These are phyloP conservation scores for Drosophila histrio DNA, from an alignment of 2,888 invertebrate species.

Conservation along the genomic window DNA sequence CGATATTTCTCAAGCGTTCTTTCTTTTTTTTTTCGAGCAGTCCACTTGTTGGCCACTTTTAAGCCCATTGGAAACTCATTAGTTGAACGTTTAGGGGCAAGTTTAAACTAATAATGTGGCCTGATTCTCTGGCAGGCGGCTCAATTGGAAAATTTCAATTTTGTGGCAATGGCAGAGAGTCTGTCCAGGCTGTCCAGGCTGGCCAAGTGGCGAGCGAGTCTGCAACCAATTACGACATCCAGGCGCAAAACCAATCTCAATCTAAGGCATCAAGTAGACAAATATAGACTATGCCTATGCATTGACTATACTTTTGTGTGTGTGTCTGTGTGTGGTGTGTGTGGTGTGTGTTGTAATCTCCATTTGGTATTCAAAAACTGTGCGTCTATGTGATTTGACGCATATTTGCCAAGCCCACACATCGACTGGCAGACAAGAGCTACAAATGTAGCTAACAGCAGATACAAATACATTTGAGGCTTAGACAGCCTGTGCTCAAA, in stretches of 20 bases:
- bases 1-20: slow-evolving; percentile 1
- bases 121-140: background rate
- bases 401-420: slow-evolving; percentile 70
- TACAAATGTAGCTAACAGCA: slow-evolving; percentile 53
- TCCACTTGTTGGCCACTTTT: slow-evolving; percentile 52
- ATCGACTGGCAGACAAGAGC: slow-evolving; percentile 46
- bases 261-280: slow-evolving; percentile 74
- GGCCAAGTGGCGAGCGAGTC: slow-evolving; percentile 47
- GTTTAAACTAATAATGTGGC: slow-evolving; percentile 72
- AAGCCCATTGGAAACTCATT: slow-evolving; percentile 74
- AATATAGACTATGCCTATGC: slow-evolving; percentile 65
- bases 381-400: slow-evolving; percentile 78
- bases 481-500: slow-evolving; percentile 56
- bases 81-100: slow-evolving; percentile 50
- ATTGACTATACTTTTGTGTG: slow-evolving; percentile 19
- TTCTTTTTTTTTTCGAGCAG: background rate
- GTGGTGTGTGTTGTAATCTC: slow-evolving; percentile 41
- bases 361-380: slow-evolving; percentile 79
- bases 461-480: slow-evolving; percentile 43
- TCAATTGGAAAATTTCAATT: slow-evolving; percentile 71
- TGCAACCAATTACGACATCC: slow-evolving; percentile 62
- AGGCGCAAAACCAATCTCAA: slow-evolving; percentile 70
- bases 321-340: slow-evolving; percentile 13
- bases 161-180: slow-evolving; percentile 43
- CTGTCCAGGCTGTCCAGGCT: slow-evolving; percentile 10